Conservation (phyloP, 2,797 vertebrate genomes). For the Aphelocoma californica region DNA sequence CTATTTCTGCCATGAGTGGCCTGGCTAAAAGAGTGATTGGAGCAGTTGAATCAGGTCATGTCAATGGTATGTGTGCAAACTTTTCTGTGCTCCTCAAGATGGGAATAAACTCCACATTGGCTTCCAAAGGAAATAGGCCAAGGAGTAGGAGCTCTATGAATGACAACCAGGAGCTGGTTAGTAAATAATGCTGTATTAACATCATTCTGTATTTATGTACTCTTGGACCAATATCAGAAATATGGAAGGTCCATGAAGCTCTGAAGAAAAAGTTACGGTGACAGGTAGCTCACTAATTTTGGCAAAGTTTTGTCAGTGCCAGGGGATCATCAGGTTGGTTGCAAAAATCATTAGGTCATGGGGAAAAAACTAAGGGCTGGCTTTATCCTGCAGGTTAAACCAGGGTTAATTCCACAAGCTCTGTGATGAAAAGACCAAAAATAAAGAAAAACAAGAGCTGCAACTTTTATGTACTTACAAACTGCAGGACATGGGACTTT, state of each 20-base stretch:
- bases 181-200: neutral
- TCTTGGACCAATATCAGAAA: neutral
- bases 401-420: neutral
- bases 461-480: neutral
- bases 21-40: neutral
- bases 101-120: neutral
- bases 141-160: neutral
- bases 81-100: neutral
- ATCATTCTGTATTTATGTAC: neutral
- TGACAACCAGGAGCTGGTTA: neutral
- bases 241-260: neutral
- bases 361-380: neutral
- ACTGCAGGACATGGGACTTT: neutral
- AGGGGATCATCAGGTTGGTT: neutral
- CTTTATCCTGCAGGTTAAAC: neutral
- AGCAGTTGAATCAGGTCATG: neutral
- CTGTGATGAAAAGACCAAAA: neutral
- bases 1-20: neutral
- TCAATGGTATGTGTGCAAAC: neutral
- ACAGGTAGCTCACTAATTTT: neutral
- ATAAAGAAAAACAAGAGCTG: neutral
- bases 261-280: neutral
- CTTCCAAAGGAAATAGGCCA: neutral
- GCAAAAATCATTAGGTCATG: neutral
- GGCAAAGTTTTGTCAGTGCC: neutral